Evolutionary conservation across 2,888 invertebrate species (phyloP).

Genomic region (Philonicus albiceps): DNA sequence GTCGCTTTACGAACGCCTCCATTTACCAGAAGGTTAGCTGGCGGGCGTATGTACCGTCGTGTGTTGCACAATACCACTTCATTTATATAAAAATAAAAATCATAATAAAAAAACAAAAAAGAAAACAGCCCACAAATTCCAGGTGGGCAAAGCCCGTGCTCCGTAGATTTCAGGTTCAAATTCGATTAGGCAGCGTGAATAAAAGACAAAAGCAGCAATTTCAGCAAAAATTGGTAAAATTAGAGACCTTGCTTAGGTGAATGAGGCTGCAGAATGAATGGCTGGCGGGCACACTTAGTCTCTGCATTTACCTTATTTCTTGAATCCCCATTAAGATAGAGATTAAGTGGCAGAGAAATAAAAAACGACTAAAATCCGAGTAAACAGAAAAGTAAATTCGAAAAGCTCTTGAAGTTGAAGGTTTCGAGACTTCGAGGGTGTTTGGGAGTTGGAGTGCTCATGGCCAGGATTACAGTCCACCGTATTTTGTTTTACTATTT

Average conservation of each 20-base stretch:
- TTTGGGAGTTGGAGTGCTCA: not conserved
- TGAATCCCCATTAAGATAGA: not conserved
- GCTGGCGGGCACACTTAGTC: not conserved
- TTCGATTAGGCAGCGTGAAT: not conserved
- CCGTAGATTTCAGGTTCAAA: not conserved
- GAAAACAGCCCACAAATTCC: not conserved
- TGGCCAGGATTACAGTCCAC: not conserved
- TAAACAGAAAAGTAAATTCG: not conserved
- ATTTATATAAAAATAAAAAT: not conserved
- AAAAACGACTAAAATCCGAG: not conserved
- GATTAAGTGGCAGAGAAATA: not conserved
- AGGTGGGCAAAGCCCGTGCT: not conserved
- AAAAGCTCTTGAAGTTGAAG: not conserved
- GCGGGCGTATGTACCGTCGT: not conserved
- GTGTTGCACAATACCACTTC: not conserved
- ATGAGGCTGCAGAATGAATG: not conserved
- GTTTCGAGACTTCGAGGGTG: not conserved
- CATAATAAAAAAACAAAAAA: no score
- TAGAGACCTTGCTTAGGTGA: not conserved
- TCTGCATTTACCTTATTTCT: not conserved
- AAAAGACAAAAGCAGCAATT: not conserved
- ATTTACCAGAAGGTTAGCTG: not conserved
- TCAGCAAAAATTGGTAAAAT: not conserved
- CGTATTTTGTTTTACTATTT: not conserved
- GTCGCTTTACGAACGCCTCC: not conserved